phyloP scores from a whole-genome alignment of 2,888 invertebrate species.

The Thecophora atra region DNA sequence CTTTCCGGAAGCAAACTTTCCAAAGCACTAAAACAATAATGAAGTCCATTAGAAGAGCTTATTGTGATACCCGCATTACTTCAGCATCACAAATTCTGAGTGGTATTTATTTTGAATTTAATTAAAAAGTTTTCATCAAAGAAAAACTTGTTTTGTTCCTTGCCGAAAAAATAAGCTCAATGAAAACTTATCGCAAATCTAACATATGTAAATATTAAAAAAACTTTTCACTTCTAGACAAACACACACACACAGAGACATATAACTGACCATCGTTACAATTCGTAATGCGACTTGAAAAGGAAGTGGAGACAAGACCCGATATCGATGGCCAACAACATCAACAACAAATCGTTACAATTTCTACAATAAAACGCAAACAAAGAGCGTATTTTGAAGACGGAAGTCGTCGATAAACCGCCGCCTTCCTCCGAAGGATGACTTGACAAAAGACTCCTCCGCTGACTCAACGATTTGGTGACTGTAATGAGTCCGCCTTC shows the following conservation, averaged over 20 bases:
- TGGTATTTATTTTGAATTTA: neutral
- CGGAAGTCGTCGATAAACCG: slow-evolving; percentile 58
- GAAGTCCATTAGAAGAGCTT: neutral
- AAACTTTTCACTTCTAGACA: neutral
- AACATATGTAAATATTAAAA: neutral
- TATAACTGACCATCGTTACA: neutral
- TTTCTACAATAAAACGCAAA: slow-evolving; percentile 50
- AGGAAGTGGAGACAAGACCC: too few species aligned
- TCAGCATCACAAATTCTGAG: too few species aligned
- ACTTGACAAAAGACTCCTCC: neutral
- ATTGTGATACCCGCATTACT: too few species aligned
- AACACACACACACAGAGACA: neutral
- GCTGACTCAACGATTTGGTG: neutral
- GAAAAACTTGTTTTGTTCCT: neutral
- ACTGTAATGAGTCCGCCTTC: too few species aligned
- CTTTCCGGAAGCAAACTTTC: neutral
- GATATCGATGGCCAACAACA: too few species aligned
- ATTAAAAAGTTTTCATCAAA: slow-evolving; percentile 1
- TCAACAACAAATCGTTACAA: slow-evolving; percentile 33
- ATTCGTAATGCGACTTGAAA: too few species aligned
- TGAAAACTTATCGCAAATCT: neutral
- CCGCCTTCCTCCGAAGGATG: slow-evolving; percentile 46
- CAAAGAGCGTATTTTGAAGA: slow-evolving; percentile 47
- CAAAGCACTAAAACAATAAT: slow-evolving; percentile 4
- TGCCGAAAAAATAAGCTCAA: neutral